phyloP scores from a whole-genome alignment of 1,140 invertebrate genomes.

The Drosophila pachea region DNA sequence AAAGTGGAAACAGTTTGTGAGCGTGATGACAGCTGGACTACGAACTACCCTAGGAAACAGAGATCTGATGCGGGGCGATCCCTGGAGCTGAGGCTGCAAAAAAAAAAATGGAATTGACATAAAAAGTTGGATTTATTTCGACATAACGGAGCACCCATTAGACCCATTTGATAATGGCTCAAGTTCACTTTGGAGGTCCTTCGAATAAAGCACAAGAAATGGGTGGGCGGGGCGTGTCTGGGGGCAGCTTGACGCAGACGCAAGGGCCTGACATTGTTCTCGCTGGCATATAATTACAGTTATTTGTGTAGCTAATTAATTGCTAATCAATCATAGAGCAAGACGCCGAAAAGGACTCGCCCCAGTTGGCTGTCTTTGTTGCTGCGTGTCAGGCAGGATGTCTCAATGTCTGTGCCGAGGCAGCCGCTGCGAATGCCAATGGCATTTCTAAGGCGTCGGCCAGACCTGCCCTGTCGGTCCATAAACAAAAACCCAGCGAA shows the following conservation, averaged over 20 bases:
- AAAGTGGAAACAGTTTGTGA: constrained; percentile 7
- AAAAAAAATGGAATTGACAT: not conserved
- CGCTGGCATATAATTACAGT: constrained; percentile 72
- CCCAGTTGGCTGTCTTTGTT: constrained; percentile 38
- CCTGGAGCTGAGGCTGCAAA: too few relatives aligned
- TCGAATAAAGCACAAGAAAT: too few relatives aligned
- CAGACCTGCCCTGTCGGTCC: constrained; percentile 33
- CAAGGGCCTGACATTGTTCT: constrained; percentile 50
- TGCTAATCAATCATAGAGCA: constrained; percentile 75
- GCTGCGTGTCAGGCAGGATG: constrained; percentile 56
- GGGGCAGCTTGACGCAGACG: constrained; percentile 19
- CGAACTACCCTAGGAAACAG: not conserved
- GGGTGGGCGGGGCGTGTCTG: constrained; percentile 1
- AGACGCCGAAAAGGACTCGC: constrained; percentile 53
- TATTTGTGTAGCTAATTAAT: constrained; percentile 78
- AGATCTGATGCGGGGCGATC: too few relatives aligned
- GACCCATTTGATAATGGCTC: too few relatives aligned
- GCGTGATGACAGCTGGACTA: not conserved
- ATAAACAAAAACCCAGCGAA: constrained; percentile 70
- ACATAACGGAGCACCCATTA: too few relatives aligned
- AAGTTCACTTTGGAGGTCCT: too few relatives aligned
- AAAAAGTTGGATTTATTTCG: not conserved
- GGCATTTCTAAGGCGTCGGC: constrained; percentile 65
- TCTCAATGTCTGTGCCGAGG: constrained; percentile 52
- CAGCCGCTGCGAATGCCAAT: constrained; percentile 9